phyloP scores from a whole-genome alignment of 1,140 invertebrate genomes.

The Calosoma granatense region DNA sequence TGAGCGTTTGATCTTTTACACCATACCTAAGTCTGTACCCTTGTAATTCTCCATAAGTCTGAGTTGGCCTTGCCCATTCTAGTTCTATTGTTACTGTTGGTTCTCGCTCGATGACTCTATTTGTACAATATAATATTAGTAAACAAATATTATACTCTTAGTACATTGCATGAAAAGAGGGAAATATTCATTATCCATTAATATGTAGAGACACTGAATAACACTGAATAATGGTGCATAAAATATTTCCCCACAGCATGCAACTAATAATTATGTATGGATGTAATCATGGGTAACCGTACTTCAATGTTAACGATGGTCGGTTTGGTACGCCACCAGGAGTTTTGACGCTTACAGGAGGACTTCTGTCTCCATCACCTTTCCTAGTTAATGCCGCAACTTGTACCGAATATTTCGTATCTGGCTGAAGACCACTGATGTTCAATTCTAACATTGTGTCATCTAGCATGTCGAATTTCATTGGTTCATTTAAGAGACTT shows the following conservation, averaged over 20 bases:
- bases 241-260: too few relatives aligned
- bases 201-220: constrained; percentile 1
- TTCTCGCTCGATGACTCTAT: constrained; percentile 71
- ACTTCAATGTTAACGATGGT: constrained; percentile 80
- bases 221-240: not conserved
- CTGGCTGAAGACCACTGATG: constrained; percentile 80
- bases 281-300: too few relatives aligned
- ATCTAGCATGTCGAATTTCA: constrained; percentile 73
- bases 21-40: constrained; percentile 83
- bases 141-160: constrained; percentile 2
- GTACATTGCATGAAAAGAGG: not conserved
- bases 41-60: constrained; percentile 78
- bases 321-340: constrained; percentile 86
- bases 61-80: constrained; percentile 78
- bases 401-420: constrained; percentile 85
- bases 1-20: constrained; percentile 65
- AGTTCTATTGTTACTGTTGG: constrained; percentile 78
- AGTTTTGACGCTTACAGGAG: constrained; percentile 71
- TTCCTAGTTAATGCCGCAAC: constrained; percentile 90
- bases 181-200: not conserved
- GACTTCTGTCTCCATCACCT: constrained; percentile 84
- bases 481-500: constrained; percentile 69
- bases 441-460: constrained; percentile 68
- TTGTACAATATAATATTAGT: constrained; percentile 27
- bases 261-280: too few relatives aligned